Evolutionary conservation across 2,888 invertebrate genomes (phyloP).

Genomic region (Tetranychus piercei): DNA sequence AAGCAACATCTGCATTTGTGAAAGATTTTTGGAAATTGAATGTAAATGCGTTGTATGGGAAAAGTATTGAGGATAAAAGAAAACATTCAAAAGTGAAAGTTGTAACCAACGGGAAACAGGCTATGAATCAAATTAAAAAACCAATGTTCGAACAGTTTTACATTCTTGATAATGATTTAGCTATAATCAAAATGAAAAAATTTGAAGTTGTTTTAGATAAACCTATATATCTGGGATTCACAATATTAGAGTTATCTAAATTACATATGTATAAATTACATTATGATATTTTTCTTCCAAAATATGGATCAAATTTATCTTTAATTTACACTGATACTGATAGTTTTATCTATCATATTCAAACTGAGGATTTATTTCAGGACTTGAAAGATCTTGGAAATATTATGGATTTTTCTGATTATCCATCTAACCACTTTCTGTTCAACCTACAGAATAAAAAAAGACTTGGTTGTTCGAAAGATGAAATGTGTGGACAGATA

Average conservation of each 20-base stretch:
- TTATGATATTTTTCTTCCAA: slow-evolving; percentile 25
- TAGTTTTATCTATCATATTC: slow-evolving; percentile 27
- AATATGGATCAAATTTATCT: slow-evolving; percentile 27
- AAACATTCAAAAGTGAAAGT: slow-evolving; percentile 29
- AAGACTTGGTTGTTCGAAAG: slow-evolving; percentile 30
- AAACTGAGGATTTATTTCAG: slow-evolving; percentile 28
- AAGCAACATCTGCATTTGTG: slow-evolving; percentile 30
- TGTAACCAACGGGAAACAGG: slow-evolving; percentile 14
- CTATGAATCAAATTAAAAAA: slow-evolving; percentile 14
- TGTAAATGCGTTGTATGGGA: slow-evolving; percentile 31
- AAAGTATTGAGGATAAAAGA: slow-evolving; percentile 31
- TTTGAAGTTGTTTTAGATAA: slow-evolving; percentile 23
- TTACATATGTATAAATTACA: slow-evolving; percentile 28
- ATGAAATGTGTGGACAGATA: slow-evolving; percentile 28
- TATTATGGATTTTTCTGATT: slow-evolving; percentile 29
- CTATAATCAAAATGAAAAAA: slow-evolving; percentile 14
- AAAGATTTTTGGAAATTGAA: slow-evolving; percentile 32
- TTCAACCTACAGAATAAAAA: slow-evolving; percentile 29
- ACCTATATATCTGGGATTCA: slow-evolving; percentile 28
- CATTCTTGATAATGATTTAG: slow-evolving; percentile 12
- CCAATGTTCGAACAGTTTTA: slow-evolving; percentile 17
- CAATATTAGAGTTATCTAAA: slow-evolving; percentile 29
- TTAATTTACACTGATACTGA: slow-evolving; percentile 31
- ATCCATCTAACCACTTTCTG: slow-evolving; percentile 27
- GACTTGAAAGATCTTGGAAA: slow-evolving; percentile 24